phyloP scores from a whole-genome alignment of 92 coral and sea anemone species.

The Palythoa heliodiscus region DNA sequence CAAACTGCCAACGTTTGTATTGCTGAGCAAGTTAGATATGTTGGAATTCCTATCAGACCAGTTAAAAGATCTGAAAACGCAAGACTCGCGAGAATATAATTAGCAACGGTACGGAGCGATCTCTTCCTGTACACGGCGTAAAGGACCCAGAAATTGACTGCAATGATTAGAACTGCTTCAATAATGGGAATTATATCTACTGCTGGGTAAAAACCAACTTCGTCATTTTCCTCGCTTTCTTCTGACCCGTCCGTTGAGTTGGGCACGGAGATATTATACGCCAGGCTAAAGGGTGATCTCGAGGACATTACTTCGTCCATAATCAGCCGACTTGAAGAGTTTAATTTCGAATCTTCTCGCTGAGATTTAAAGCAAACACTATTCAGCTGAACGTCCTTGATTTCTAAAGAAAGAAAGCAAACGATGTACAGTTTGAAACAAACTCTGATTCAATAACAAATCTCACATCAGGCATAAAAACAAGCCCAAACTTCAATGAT shows the following conservation, averaged over 20 bases:
- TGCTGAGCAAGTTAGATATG: slow-evolving; percentile 61
- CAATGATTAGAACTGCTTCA: slow-evolving; percentile 62
- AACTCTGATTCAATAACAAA: not conserved
- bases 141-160: slow-evolving; percentile 60
- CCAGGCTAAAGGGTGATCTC: not conserved
- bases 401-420: not conserved
- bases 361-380: not conserved
- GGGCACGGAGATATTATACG: not conserved
- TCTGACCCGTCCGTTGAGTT: slow-evolving; percentile 1
- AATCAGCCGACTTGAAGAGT: not conserved
- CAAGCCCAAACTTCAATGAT: not conserved
- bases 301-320: not conserved
- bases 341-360: not conserved
- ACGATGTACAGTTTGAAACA: not conserved
- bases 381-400: not conserved
- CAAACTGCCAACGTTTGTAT: slow-evolving; percentile 43
- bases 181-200: slow-evolving; percentile 61
- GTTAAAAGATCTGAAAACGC: slow-evolving; percentile 78
- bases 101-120: slow-evolving; percentile 63
- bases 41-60: slow-evolving; percentile 67
- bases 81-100: slow-evolving; percentile 69
- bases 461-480: not conserved
- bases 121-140: slow-evolving; percentile 52
- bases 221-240: slow-evolving; percentile 33
- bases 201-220: slow-evolving; percentile 40